Conservation (phyloP, 2,888 invertebrate species). For the Caenorhabditis angaria region DNA sequence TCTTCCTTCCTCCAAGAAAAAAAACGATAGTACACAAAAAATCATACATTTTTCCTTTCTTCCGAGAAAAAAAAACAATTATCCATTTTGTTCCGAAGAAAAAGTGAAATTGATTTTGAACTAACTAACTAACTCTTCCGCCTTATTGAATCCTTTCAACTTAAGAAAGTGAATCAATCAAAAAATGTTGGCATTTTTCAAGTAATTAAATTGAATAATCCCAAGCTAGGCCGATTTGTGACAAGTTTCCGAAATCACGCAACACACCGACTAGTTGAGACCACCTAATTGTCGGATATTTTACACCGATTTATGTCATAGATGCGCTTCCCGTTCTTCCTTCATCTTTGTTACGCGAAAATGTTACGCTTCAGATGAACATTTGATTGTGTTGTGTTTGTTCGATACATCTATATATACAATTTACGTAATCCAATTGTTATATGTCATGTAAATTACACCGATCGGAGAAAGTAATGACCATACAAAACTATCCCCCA, state of each 20-base stretch:
- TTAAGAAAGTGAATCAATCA: background rate
- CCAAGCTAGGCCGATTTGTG: too few species aligned
- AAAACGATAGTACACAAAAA: slow-evolving; percentile 3
- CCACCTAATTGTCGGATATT: slow-evolving; percentile 1
- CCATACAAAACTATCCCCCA: background rate
- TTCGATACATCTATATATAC: background rate
- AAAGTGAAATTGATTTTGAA: background rate
- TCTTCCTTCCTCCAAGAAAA: background rate
- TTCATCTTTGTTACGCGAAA: background rate
- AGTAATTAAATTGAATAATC: background rate
- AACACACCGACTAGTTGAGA: background rate
- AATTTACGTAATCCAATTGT: slow-evolving; percentile 3
- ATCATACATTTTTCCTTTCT: too few species aligned
- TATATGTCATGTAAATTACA: background rate
- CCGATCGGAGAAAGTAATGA: background rate
- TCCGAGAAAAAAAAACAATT: background rate
- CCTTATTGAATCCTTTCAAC: background rate
- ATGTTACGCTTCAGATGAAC: slow-evolving; percentile 29
- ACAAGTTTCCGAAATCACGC: slow-evolving; percentile 10
- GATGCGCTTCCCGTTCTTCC: background rate
- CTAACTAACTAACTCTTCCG: background rate
- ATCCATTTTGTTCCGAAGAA: background rate
- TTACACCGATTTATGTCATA: slow-evolving; percentile 3
- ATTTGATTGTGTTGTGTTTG: background rate
- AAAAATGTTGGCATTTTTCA: background rate